phyloP scores from a whole-genome alignment of 2,797 vertebrate genomes.

The Rhadinocentrus ornatus region DNA sequence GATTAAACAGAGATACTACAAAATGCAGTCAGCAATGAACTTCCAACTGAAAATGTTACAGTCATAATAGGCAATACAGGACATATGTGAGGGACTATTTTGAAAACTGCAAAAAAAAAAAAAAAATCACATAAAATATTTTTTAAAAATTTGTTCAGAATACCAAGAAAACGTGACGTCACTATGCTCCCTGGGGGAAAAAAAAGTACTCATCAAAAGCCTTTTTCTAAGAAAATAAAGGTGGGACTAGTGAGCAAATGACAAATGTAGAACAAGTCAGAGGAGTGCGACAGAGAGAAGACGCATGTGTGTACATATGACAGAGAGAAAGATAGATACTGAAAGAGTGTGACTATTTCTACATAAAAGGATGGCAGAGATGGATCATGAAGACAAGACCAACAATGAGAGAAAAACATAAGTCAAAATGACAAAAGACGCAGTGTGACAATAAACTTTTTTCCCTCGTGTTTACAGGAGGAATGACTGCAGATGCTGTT shows the following conservation, averaged over 20 bases:
- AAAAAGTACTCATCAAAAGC: slow-evolving; percentile 22
- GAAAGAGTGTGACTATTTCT: slow-evolving; percentile 61
- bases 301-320: slow-evolving; percentile 67
- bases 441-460: not conserved
- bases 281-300: slow-evolving; percentile 60
- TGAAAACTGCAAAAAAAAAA: not conserved
- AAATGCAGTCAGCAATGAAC: not conserved
- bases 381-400: slow-evolving; percentile 28
- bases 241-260: slow-evolving; percentile 64
- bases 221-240: slow-evolving; percentile 30
- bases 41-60: not conserved
- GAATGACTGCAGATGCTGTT: not conserved
- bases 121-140: slow-evolving; percentile 4
- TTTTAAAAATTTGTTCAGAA: not conserved
- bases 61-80: not conserved
- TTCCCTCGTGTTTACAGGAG: not conserved
- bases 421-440: slow-evolving; percentile 13
- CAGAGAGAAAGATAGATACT: slow-evolving; percentile 72
- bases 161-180: not conserved
- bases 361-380: slow-evolving; percentile 40
- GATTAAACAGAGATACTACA: not conserved
- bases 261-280: slow-evolving; percentile 42
- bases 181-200: not conserved
- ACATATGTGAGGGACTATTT: slow-evolving; percentile 1
- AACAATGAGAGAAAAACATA: slow-evolving; percentile 19